Evolutionary conservation across 2,113 vertebrate species (phyloP), one percentile per base, ranked within the genome.

Genomic region (Synchiropus splendidus): DNA sequence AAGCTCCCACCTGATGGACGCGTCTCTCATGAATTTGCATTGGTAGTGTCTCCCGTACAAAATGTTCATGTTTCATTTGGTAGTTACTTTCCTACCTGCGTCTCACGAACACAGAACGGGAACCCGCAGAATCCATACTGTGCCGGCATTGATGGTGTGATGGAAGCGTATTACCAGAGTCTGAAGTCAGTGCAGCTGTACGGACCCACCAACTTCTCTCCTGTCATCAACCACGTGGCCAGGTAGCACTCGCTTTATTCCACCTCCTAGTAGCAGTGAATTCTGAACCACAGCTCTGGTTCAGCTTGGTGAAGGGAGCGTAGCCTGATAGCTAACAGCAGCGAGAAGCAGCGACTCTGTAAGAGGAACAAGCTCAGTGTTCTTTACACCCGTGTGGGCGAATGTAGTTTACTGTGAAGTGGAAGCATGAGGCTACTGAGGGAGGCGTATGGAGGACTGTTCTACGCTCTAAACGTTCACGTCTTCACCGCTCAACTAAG

Each of bases 111-210:
- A 2, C 18, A 98, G 94, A 98, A 98, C 32, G 94, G 94, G 54
- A 97, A 94, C 59, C 92, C 94, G 56, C 92, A 93, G 72, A 97
- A 98, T 57, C 94, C 94, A 0, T 98, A 97, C 63, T 98, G 94
- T 54, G 73, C 86, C 30, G 92, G 94, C 36, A 95, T 98, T 12
- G 93, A 97, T 4, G 94, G 94, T 1, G 94, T 98, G 31, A 92
- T 98, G 93, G 94, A 97, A 42, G 91, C 92, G 1, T 98, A 98
- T 55, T 97, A 97, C 42, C 85, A 87, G 78, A 98, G 91, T 67
- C 83, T 98, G n/a, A 87, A 85, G 59, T 86, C 83, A 1, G 85
- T 87, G 12, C 80, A 86, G 39, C 81, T 87, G 11, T 86, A 84
- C 11, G 83, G 85, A 43, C 94, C 94, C 43, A 98, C 94, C 42